A percentile compares a stretch with the other conserved stretches of the same genome.
phyloP scores from a whole-genome alignment of 2,888 invertebrate species.

The Sthenelais limicola region DNA sequence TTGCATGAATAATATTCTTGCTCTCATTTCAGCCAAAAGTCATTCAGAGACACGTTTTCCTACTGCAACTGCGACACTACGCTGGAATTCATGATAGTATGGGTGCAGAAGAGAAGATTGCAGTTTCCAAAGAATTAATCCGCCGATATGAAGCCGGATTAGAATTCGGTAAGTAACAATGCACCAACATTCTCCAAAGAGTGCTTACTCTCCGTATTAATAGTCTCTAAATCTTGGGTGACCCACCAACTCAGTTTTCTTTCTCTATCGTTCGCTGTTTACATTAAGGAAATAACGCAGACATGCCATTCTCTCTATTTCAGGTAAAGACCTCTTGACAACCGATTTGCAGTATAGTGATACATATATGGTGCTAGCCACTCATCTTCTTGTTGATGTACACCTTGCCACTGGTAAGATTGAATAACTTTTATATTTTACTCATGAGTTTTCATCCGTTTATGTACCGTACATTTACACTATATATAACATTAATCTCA shows the following conservation, averaged over 20 bases:
- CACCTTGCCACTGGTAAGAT: conserved; percentile 74
- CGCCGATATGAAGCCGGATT: conserved; percentile 80
- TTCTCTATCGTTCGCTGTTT: not conserved
- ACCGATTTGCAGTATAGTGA: conserved; percentile 77
- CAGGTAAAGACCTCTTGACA: conserved; percentile 62
- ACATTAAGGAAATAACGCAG: not conserved
- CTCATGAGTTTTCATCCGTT: too few species aligned
- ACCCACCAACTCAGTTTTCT: too few species aligned
- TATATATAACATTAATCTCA: too few species aligned
- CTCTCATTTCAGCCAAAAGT: conserved; percentile 78
- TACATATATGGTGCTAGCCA: conserved; percentile 85
- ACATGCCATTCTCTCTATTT: not conserved
- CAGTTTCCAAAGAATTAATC: conserved; percentile 78
- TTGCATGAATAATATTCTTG: too few species aligned
- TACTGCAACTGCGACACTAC: conserved; percentile 82
- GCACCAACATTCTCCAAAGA: too few species aligned
- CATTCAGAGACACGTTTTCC: conserved; percentile 87
- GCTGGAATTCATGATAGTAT: conserved; percentile 80
- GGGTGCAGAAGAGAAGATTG: conserved; percentile 73
- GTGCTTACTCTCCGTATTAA: too few species aligned
- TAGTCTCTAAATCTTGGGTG: too few species aligned
- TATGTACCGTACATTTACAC: too few species aligned
- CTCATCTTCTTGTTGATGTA: conserved; percentile 79
- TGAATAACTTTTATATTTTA: too few species aligned
- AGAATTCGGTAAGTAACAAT: conserved; percentile 65